A percentile compares a stretch with the other conserved stretches of the same genome.
phyloP scores from a whole-genome alignment of 1,140 invertebrate genomes.

The Drosophila sturtevanti region DNA sequence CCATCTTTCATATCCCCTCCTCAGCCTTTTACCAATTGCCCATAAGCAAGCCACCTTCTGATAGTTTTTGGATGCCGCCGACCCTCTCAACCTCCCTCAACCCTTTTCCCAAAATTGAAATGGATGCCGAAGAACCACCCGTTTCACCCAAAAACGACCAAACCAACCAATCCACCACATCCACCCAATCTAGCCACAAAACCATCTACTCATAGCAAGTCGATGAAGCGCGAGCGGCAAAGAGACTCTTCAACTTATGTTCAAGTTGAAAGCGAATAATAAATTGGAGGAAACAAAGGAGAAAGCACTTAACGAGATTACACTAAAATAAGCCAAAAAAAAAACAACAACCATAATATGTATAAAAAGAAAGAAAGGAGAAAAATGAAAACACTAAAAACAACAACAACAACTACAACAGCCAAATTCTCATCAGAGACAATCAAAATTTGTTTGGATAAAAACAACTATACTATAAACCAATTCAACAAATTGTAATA shows the following conservation, averaged over 20 bases:
- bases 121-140: slow-evolving; percentile 19
- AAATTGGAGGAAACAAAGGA: slow-evolving; percentile 25
- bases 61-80: neutral
- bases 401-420: too few species aligned
- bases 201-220: slow-evolving; percentile 38
- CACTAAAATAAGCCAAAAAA: neutral
- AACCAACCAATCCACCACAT: neutral
- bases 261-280: slow-evolving; percentile 55
- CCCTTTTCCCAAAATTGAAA: slow-evolving; percentile 27
- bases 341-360: too few species aligned
- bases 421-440: neutral
- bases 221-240: slow-evolving; percentile 44
- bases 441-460: neutral
- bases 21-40: neutral
- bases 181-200: neutral
- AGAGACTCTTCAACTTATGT: slow-evolving; percentile 43
- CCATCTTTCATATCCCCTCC: neutral
- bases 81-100: too few species aligned
- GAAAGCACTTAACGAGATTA: slow-evolving; percentile 12
- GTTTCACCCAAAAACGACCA: slow-evolving; percentile 19
- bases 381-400: neutral
- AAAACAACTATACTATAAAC: neutral
- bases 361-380: neutral
- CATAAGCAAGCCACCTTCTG: neutral
- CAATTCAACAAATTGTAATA: slow-evolving; percentile 5